Evolutionary conservation across 2,113 vertebrate species (phyloP).

Genomic region (Noctilio leporinus): DNA sequence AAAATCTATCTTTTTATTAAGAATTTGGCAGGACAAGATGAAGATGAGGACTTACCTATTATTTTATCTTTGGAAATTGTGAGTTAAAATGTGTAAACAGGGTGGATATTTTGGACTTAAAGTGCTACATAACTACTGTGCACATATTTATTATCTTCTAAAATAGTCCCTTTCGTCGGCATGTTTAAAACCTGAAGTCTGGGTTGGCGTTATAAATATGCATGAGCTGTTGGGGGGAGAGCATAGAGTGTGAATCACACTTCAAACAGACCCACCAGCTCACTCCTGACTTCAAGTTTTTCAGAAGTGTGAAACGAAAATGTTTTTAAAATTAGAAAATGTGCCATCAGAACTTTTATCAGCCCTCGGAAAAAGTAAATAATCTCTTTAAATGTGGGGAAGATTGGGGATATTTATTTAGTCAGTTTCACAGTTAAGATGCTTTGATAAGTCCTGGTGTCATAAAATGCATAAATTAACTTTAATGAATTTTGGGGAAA

Average conservation of each 20-base stretch:
- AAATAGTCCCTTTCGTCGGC: conserved; percentile 67
- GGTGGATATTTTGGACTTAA: conserved; percentile 59
- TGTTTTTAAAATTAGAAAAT: conserved; percentile 85
- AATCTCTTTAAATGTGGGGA: conserved; percentile 78
- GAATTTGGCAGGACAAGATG: neutral
- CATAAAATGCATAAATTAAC: conserved; percentile 70
- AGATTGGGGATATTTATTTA: conserved; percentile 73
- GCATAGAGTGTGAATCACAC: conserved; percentile 83
- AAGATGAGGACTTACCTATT: neutral
- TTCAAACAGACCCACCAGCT: conserved; percentile 83
- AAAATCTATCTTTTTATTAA: neutral
- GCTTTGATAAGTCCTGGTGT: conserved; percentile 72
- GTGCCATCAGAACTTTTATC: conserved; percentile 83
- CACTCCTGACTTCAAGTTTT: conserved; percentile 81
- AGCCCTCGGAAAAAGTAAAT: conserved; percentile 81
- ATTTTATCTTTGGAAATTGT: conserved; percentile 56
- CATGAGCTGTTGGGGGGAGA: conserved; percentile 78
- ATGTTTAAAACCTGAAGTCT: conserved; percentile 71
- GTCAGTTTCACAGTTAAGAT: conserved; percentile 73
- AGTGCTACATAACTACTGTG: conserved; percentile 41
- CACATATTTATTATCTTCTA: conserved; percentile 60
- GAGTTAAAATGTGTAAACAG: conserved; percentile 65
- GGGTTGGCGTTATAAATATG: conserved; percentile 79
- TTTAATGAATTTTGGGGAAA: conserved; percentile 68
- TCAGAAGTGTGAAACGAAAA: conserved; percentile 82